Evolutionary conservation across 2,888 invertebrate species (phyloP), one percentile per base, ranked within the genome.

Genomic region (Tachina fera): DNA sequence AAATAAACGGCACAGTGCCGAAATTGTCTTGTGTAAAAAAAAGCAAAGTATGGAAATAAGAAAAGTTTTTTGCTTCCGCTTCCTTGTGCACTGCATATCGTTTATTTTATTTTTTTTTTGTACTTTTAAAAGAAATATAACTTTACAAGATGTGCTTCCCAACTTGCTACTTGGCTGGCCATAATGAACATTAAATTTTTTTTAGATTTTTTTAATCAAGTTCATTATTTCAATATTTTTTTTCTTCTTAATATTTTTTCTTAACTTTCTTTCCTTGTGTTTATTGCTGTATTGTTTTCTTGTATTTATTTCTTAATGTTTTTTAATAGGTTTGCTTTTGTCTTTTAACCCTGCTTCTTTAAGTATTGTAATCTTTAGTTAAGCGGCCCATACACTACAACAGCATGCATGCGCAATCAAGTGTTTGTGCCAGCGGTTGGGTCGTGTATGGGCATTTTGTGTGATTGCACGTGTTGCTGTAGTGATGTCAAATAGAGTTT

Each of bases 141-240:
- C 19, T 45, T 49, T 14, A 8, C 8, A 56, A 16, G 13, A 41
- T 22, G 11, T 31, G 9, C 11, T 56, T 45, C 43, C 3, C 41
- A 16, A 49, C 67, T 49, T 31, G 13, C 14, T 41, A 41, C 9
- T 65, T 19, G n/a, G 22, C 9, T 1, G 9, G n/a, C 10, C 10
- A 4, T 49, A 22, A 49, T 60, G 49, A 67, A 45, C 11, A 31
- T 16, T 19, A n/a, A 13, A 60, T 39, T 16, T 60, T 19, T 5
- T 60, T 45, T 6, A 39, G 49, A 61, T 16, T 51, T 19, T 41
- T 53, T 75, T 61, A 45, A 56, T 60, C 68, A 60, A 80, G 72
- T 80, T 80, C 80, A 74, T 80, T 80, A 80, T 72, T 70, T 71
- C 3, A 10, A 65, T 47, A 39, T 56, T 70, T 68, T 47, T 67